phyloP scores from a whole-genome alignment of 2,113 vertebrate genomes.

The Albula goreensis region DNA sequence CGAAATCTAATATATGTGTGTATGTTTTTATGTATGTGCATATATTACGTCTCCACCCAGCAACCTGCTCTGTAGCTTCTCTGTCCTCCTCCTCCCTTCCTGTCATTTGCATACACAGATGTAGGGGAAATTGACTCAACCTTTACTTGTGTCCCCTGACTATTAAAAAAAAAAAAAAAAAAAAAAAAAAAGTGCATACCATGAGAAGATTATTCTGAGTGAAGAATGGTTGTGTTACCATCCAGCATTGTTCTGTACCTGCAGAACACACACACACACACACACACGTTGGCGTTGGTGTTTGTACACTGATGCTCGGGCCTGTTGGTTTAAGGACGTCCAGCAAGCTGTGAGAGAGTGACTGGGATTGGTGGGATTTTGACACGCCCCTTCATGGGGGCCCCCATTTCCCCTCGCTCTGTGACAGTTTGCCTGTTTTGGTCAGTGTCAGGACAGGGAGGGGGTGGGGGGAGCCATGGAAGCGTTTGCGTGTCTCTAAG shows the following conservation, averaged over 20 bases:
- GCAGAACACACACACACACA: not conserved
- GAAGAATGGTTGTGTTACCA: not conserved
- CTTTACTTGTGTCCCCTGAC: not conserved
- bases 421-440: not conserved
- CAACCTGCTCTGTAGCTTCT: not conserved
- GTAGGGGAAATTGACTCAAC: slow-evolving; percentile 9
- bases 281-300: too few species aligned
- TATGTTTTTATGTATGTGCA: slow-evolving; percentile 45
- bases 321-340: not conserved
- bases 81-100: slow-evolving; percentile 35
- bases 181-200: not conserved
- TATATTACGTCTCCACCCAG: slow-evolving; percentile 15
- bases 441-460: not conserved
- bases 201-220: not conserved
- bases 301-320: not conserved
- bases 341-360: not conserved
- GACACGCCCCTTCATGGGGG: not conserved
- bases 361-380: not conserved
- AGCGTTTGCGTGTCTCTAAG: too few species aligned
- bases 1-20: slow-evolving; percentile 36
- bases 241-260: slow-evolving; percentile 4
- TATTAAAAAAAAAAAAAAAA: not conserved
- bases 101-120: slow-evolving; percentile 34
- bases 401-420: not conserved
- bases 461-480: too few species aligned